Percentiles rank a stretch among this genome's conserved stretches.
These are phyloP conservation scores for Varanus salvator DNA, from an alignment of 2,113 vertebrate genomes.

Conservation along the genomic window DNA sequence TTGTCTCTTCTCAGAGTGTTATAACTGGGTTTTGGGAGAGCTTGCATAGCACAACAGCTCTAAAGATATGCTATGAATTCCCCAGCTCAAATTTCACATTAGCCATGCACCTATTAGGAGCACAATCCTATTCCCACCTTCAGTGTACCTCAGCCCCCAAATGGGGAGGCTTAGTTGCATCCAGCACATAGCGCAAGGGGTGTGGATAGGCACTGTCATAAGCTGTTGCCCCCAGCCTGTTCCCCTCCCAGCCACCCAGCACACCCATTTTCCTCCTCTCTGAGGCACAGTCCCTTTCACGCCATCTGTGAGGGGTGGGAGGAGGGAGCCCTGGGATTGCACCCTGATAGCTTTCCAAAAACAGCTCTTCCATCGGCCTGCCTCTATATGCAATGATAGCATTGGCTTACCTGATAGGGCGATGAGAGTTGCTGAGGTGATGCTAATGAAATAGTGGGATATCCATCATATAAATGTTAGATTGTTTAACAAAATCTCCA, in stretches of 20 bases:
- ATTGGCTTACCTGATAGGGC: not conserved
- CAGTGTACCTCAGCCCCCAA: too few species aligned
- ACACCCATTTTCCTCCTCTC: too few species aligned
- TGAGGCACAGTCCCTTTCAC: too few species aligned
- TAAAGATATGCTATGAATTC: not conserved
- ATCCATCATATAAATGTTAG: not conserved
- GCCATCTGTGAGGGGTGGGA: too few species aligned
- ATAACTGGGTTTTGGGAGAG: not conserved
- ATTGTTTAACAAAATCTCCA: conserved; percentile 20
- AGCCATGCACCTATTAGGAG: not conserved
- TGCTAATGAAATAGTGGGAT: not conserved
- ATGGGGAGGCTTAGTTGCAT: too few species aligned
- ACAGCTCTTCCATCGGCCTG: not conserved
- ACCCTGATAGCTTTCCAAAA: not conserved
- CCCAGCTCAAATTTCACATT: not conserved
- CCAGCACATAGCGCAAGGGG: too few species aligned
- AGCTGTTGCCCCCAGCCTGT: too few species aligned
- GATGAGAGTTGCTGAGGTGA: not conserved
- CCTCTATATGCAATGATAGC: not conserved
- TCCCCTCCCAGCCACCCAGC: too few species aligned
- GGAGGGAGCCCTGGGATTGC: too few species aligned
- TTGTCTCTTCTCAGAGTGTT: not conserved
- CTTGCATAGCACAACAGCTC: not conserved
- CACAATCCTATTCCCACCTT: too few species aligned
- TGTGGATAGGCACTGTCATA: too few species aligned